These are phyloP conservation scores for Microctonus aethiopoides DNA, from an alignment of 2,888 invertebrate species.

Conservation along the genomic window DNA sequence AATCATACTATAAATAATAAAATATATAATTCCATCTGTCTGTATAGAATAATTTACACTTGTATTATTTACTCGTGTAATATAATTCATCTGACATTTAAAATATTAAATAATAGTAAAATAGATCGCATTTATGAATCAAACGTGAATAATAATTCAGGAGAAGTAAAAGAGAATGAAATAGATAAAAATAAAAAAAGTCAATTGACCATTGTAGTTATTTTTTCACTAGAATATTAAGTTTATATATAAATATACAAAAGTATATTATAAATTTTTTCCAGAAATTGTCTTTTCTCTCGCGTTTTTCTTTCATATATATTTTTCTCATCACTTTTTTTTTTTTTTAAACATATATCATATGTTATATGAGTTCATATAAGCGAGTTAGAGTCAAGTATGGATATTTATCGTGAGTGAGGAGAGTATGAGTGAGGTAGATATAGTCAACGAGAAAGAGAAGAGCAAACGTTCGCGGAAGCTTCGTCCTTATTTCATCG, in stretches of 20 bases:
- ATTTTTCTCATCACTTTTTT: not conserved
- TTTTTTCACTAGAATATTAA: conserved; percentile 15
- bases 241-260: too few species aligned
- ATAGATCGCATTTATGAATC: too few species aligned
- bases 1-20: too few species aligned
- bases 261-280: not conserved
- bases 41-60: too few species aligned
- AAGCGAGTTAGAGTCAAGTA: conserved; percentile 19
- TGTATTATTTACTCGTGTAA: too few species aligned
- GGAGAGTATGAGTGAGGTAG: conserved; percentile 12
- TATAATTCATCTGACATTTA: too few species aligned
- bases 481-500: conserved; percentile 57
- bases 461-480: conserved; percentile 40
- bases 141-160: too few species aligned
- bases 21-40: too few species aligned
- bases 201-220: not conserved
- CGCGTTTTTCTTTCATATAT: not conserved
- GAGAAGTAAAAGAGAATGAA: too few species aligned
- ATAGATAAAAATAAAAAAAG: not conserved
- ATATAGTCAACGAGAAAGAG: conserved; percentile 18
- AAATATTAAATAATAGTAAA: too few species aligned
- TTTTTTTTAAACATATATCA: not conserved
- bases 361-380: conserved; percentile 17
- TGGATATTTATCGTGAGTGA: conserved; percentile 25
- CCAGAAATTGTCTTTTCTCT: not conserved